Evolutionary conservation across 2,888 invertebrate species (phyloP).

Genomic region (Tillus elongatus): DNA sequence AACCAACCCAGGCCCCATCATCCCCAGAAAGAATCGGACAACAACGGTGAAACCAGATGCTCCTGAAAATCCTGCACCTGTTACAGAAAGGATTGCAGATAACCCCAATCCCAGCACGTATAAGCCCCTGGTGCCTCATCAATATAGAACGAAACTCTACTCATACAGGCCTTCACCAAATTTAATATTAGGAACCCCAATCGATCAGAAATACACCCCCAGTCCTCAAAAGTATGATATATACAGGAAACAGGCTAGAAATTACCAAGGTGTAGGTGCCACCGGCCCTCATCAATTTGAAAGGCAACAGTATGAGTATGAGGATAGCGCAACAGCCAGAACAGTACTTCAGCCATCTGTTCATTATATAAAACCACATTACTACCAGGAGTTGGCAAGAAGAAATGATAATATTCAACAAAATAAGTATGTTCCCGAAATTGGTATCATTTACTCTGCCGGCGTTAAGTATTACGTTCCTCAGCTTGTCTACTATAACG

Average conservation of each 20-base stretch:
- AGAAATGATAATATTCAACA: constrained; percentile 7
- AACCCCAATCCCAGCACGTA: constrained; percentile 36
- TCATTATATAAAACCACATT: constrained; percentile 24
- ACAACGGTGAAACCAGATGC: constrained; percentile 11
- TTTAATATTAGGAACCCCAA: constrained; percentile 35
- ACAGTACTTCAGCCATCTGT: constrained; percentile 25
- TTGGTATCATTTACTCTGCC: constrained; percentile 38
- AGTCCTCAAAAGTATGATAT: constrained; percentile 30
- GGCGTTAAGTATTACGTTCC: constrained; percentile 41
- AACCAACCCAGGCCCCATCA: constrained; percentile 39
- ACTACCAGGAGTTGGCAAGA: constrained; percentile 10
- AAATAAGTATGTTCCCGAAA: constrained; percentile 33
- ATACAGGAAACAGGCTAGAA: constrained; percentile 28
- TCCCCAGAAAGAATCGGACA: constrained; percentile 22
- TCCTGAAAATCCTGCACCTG: constrained; percentile 34
- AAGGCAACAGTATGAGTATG: constrained; percentile 35
- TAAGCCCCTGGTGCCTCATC: constrained; percentile 33
- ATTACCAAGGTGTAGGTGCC: constrained; percentile 31
- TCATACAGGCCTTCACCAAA: constrained; percentile 26
- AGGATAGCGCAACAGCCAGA: constrained; percentile 22
- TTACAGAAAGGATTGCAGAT: constrained; percentile 35
- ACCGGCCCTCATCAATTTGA: constrained; percentile 39
- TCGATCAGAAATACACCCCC: constrained; percentile 36
- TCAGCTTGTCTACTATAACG: constrained; percentile 30
- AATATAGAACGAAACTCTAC: constrained; percentile 31